Evolutionary conservation across 2,113 vertebrate genomes (phyloP).

Genomic region (Enhydra lutris): DNA sequence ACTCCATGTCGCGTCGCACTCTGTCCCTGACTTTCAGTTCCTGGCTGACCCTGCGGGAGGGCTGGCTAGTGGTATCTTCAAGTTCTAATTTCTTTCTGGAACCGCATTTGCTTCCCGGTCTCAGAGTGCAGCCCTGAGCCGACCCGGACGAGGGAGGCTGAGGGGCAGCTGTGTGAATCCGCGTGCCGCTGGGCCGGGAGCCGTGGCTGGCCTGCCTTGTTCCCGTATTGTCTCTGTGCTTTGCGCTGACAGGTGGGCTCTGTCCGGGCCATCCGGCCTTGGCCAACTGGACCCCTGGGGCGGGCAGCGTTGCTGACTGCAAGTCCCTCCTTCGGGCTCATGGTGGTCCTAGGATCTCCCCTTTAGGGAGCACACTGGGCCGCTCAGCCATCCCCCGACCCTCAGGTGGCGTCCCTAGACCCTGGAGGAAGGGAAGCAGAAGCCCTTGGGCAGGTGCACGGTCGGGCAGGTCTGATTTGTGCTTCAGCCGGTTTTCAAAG

Average conservation of each 20-base stretch:
- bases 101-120: neutral
- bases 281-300: rapidly evolving
- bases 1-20: rapidly evolving
- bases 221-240: too few species aligned
- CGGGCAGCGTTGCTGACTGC: rapidly evolving
- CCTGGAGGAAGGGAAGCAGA: rapidly evolving
- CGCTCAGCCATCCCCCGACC: neutral
- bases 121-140: neutral
- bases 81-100: neutral
- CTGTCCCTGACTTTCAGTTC: rapidly evolving
- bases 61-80: neutral
- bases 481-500: neutral
- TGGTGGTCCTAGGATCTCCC: neutral
- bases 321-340: neutral
- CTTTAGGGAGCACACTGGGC: rapidly evolving
- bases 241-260: neutral
- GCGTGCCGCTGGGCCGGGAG: rapidly evolving
- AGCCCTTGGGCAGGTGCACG: rapidly evolving
- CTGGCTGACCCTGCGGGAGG: neutral
- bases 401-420: neutral
- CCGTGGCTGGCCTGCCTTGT: rapidly evolving
- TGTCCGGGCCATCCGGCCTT: rapidly evolving
- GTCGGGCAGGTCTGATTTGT: neutral
- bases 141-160: rapidly evolving
- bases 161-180: rapidly evolving